These are phyloP conservation scores for Poecilia latipinna DNA, from an alignment of 2,113 vertebrate species.

Conservation along the genomic window DNA sequence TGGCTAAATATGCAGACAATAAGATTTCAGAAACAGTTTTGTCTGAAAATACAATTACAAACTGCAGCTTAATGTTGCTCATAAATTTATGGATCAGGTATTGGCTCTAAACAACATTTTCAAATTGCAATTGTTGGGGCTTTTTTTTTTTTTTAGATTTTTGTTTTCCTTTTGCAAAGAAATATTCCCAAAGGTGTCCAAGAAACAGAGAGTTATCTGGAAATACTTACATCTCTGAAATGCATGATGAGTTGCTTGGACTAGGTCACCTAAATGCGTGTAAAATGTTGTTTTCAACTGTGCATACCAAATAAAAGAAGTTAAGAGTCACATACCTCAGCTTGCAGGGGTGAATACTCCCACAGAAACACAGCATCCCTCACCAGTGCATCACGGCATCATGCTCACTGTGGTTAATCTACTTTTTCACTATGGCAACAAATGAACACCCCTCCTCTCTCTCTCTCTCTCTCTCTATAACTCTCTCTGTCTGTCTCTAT, in stretches of 20 bases:
- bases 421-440: slow-evolving; percentile 79
- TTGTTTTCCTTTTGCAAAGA: not conserved
- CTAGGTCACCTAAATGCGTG: no score
- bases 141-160: not conserved
- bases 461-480: slow-evolving; percentile 14
- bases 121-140: not conserved
- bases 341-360: slow-evolving; percentile 48
- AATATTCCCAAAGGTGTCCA: not conserved
- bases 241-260: not conserved
- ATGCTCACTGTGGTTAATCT: slow-evolving; percentile 64
- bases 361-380: slow-evolving; percentile 60
- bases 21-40: no score
- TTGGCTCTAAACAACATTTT: not conserved
- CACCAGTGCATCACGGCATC: slow-evolving; percentile 61
- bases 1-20: not conserved
- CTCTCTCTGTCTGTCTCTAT: slow-evolving; percentile 18
- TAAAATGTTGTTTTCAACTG: not conserved
- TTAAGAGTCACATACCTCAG: slow-evolving; percentile 50
- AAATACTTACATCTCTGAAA: not conserved
- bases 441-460: slow-evolving; percentile 48
- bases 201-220: not conserved
- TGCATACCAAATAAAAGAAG: not conserved
- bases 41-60: not conserved
- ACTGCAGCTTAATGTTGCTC: not conserved
- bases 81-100: not conserved